phyloP scores from a whole-genome alignment of 1,140 invertebrate genomes.

The Saccostrea cuccullata region DNA sequence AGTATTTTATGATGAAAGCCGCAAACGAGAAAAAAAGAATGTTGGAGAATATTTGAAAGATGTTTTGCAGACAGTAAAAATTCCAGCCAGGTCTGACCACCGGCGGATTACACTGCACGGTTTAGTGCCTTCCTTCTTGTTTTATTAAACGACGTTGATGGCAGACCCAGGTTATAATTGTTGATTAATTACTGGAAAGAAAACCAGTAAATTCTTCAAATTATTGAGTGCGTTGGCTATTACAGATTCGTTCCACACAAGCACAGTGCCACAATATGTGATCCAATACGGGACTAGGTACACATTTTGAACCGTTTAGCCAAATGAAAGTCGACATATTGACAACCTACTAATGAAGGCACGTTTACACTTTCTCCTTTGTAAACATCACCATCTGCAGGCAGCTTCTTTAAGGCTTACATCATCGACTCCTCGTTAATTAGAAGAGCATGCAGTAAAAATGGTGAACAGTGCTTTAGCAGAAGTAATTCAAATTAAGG shows the following conservation, averaged over 20 bases:
- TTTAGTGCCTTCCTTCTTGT: no score
- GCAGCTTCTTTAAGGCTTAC: constrained; percentile 15
- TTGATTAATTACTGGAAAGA: neutral
- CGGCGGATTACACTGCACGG: no score
- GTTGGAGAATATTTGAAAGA: neutral
- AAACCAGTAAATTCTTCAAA: neutral
- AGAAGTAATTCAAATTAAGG: neutral
- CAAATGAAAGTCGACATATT: constrained; percentile 17
- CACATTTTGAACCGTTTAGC: neutral
- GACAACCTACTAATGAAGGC: neutral
- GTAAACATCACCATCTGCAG: constrained; percentile 29
- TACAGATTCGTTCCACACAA: neutral
- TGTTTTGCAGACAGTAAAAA: neutral
- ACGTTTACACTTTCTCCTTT: constrained; percentile 31
- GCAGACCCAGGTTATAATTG: no score
- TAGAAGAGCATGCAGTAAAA: constrained; percentile 26
- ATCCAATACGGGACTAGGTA: neutral
- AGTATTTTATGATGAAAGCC: neutral
- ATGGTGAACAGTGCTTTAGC: neutral
- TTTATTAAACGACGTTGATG: no score
- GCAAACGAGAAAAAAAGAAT: neutral
- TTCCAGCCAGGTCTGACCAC: no score
- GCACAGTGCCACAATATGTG: neutral
- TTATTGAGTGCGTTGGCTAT: neutral
- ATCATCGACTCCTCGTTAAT: constrained; percentile 14